Evolutionary conservation across 2,888 invertebrate species (phyloP).

Genomic region (Agrochola macilenta): DNA sequence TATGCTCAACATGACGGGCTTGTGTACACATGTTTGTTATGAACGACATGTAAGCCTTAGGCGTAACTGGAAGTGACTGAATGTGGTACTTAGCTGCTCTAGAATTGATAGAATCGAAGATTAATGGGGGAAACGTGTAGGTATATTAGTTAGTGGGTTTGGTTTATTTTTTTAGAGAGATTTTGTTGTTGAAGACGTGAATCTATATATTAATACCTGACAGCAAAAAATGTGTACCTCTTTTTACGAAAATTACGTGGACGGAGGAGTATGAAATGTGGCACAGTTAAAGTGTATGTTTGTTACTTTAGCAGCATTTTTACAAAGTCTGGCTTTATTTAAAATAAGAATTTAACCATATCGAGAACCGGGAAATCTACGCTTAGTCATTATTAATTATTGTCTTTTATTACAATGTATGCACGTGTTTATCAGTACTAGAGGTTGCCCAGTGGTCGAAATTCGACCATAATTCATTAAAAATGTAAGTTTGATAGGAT

Average conservation of each 20-base stretch:
- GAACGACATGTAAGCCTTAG: slow-evolving; percentile 25
- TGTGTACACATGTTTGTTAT: slow-evolving; percentile 52
- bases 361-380: background rate
- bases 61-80: slow-evolving; percentile 45
- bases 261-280: too few relatives aligned
- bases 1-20: slow-evolving; percentile 37
- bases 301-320: background rate
- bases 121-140: slow-evolving; percentile 37
- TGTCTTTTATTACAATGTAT: background rate
- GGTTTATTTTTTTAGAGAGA: slow-evolving; percentile 7
- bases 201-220: too few relatives aligned
- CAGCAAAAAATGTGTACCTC: too few relatives aligned
- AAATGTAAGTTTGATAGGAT: too few relatives aligned
- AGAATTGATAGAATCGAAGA: slow-evolving; percentile 36
- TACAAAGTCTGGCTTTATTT: too few relatives aligned
- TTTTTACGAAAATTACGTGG: too few relatives aligned
- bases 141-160: slow-evolving; percentile 2
- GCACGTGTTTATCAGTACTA: background rate
- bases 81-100: slow-evolving; percentile 32
- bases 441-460: too few relatives aligned
- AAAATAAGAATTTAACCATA: background rate
- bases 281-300: background rate
- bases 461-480: too few relatives aligned
- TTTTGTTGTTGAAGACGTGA: background rate
- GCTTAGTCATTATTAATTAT: too few relatives aligned